A percentile compares a stretch with the other conserved stretches of the same genome.
Conservation (phyloP, 2,797 vertebrate species). For the Naso thynnoides region DNA sequence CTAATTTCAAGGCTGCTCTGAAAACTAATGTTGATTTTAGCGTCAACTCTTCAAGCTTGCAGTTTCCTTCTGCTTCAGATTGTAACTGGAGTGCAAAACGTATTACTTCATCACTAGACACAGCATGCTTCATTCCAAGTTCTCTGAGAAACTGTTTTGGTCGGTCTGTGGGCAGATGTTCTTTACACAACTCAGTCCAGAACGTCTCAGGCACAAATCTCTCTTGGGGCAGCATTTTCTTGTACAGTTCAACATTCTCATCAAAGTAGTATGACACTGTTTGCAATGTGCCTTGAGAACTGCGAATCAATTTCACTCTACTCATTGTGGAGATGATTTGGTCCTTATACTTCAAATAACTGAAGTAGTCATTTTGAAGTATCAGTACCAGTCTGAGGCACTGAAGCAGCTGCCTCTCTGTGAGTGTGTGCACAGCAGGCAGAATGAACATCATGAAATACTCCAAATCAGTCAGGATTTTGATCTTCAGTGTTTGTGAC, state of each 20-base stretch:
- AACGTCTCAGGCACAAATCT: slow-evolving; percentile 78
- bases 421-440: slow-evolving; percentile 63
- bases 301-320: slow-evolving; percentile 68
- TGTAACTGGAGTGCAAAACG: slow-evolving; percentile 76
- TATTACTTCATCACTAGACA: slow-evolving; percentile 74
- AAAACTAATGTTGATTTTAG: slow-evolving; percentile 70
- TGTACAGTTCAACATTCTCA: slow-evolving; percentile 62
- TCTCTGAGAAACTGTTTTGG: slow-evolving; percentile 39
- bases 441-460: slow-evolving; percentile 81
- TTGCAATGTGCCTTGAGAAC: slow-evolving; percentile 67
- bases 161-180: fast-evolving
- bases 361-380: fast-evolving
- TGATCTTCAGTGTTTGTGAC: slow-evolving; percentile 47
- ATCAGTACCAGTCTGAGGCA: slow-evolving; percentile 74
- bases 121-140: slow-evolving; percentile 79
- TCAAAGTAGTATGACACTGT: slow-evolving; percentile 80
- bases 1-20: not conserved
- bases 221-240: slow-evolving; percentile 72
- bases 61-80: slow-evolving; percentile 60
- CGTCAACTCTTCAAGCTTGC: slow-evolving; percentile 32
- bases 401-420: slow-evolving; percentile 57
- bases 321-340: slow-evolving; percentile 66
- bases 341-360: fast-evolving
- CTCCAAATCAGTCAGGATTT: slow-evolving; percentile 64
- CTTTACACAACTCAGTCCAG: slow-evolving; percentile 55